Conservation (phyloP, 2,113 vertebrate genomes). For the Turnix velox region DNA sequence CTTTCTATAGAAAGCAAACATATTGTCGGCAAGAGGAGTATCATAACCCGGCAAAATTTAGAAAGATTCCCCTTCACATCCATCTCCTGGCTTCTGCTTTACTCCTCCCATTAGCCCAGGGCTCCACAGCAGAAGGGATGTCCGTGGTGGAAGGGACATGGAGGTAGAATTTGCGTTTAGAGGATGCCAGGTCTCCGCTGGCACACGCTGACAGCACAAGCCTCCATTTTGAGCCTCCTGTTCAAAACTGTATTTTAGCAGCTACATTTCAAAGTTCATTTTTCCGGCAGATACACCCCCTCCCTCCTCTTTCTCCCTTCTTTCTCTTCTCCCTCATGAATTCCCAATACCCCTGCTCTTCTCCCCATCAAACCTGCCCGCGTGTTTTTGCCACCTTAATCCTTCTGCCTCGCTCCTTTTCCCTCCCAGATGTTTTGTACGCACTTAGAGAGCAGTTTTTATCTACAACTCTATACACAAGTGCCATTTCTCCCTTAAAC, state of each 20-base stretch:
- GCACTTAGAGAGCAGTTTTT: slow-evolving; percentile 45
- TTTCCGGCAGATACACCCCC: neutral
- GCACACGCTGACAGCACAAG: slow-evolving; percentile 24
- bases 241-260: slow-evolving; percentile 55
- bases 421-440: neutral
- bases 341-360: neutral
- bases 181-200: slow-evolving; percentile 57
- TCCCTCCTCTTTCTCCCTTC: neutral
- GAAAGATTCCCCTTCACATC: neutral
- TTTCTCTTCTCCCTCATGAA: neutral
- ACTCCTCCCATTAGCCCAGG: neutral
- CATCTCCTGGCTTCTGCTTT: neutral
- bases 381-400: neutral
- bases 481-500: neutral
- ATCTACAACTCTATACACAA: slow-evolving; percentile 30
- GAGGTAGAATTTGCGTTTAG: slow-evolving; percentile 40
- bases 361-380: neutral
- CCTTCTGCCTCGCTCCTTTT: neutral
- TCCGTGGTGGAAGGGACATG: neutral
- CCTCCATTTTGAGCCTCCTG: slow-evolving; percentile 71
- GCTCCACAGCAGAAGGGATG: neutral
- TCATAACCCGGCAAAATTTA: neutral
- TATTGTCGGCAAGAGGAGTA: neutral
- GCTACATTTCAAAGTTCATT: slow-evolving; percentile 30
- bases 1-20: slow-evolving; percentile 21